These are phyloP conservation scores for Eulemur rubriventer DNA, from an alignment of 2,797 vertebrate species.

Conservation along the genomic window DNA sequence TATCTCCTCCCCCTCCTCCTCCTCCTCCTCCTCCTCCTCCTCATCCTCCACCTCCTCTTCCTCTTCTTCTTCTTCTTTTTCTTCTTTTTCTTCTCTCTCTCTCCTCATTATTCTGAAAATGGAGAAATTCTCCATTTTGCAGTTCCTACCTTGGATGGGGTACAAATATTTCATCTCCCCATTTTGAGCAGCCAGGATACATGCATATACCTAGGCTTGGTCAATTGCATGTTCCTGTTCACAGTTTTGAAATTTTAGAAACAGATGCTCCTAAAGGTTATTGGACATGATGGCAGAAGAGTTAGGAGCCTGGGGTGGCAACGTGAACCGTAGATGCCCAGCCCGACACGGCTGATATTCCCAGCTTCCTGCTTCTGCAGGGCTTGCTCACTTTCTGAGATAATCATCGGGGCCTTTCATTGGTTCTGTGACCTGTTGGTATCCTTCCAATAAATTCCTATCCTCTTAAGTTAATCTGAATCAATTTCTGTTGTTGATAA, in stretches of 20 bases:
- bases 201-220: rapidly evolving
- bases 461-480: neutral
- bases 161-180: rapidly evolving
- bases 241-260: neutral
- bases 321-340: rapidly evolving
- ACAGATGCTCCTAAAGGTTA: too few species aligned
- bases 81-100: too few species aligned
- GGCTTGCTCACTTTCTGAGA: neutral
- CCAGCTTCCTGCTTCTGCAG: neutral
- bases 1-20: neutral
- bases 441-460: neutral
- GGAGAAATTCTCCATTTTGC: neutral
- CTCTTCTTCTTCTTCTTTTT: rapidly evolving
- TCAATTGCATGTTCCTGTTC: neutral
- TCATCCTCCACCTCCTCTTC: too few species aligned
- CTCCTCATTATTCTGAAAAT: neutral
- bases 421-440: neutral
- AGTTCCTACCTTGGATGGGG: neutral
- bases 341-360: rapidly evolving
- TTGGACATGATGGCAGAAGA: rapidly evolving
- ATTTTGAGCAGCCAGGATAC: too few species aligned
- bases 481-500: neutral
- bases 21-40: too few species aligned
- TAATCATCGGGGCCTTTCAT: neutral
- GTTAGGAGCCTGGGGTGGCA: neutral